Evolutionary conservation across 2,888 invertebrate genomes (phyloP).

Genomic region (Hoplodrina ambigua): DNA sequence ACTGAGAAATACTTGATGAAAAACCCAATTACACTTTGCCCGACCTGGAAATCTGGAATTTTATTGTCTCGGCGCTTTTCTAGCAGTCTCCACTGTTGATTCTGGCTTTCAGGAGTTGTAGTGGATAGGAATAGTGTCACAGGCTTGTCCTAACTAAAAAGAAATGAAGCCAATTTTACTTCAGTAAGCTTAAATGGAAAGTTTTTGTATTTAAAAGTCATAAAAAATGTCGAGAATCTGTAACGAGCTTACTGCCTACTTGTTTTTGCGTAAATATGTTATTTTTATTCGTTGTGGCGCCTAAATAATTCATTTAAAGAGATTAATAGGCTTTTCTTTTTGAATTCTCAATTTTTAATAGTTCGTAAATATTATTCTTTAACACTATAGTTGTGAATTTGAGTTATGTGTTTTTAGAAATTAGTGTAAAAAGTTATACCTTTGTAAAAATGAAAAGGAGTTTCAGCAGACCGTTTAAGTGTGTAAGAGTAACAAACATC

Average conservation of each 20-base stretch:
- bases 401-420: constrained; percentile 21
- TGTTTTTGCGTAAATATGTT: constrained; percentile 38
- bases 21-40: too few relatives aligned
- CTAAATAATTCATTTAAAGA: constrained; percentile 43
- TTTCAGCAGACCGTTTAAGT: background rate
- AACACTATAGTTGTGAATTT: constrained; percentile 16
- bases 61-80: too few relatives aligned
- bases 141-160: too few relatives aligned
- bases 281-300: constrained; percentile 40
- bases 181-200: background rate
- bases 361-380: constrained; percentile 23
- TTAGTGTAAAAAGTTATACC: background rate
- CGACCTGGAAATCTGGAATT: too few relatives aligned
- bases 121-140: too few relatives aligned
- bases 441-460: background rate
- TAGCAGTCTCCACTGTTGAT: too few relatives aligned
- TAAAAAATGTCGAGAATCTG: constrained; percentile 29
- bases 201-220: constrained; percentile 15
- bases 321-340: constrained; percentile 48
- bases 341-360: constrained; percentile 47
- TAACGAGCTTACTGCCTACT: constrained; percentile 28
- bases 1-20: too few relatives aligned
- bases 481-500: too few relatives aligned
- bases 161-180: constrained; percentile 5
- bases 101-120: too few relatives aligned